Conservation (phyloP, 2,888 invertebrate genomes). For the Temnothorax ravouxi region DNA sequence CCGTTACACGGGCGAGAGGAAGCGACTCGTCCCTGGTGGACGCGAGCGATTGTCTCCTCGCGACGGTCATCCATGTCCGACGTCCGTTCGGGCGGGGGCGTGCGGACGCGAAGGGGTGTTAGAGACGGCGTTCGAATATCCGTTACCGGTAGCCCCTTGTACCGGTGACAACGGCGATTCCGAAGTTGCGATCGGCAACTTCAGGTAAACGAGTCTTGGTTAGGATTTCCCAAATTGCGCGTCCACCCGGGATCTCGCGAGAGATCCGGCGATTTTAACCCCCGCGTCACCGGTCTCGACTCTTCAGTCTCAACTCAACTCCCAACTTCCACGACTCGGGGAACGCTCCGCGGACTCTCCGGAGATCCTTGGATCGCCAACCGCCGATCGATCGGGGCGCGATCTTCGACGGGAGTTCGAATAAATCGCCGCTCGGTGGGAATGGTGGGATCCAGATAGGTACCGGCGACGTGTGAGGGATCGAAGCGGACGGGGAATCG, state of each 20-base stretch:
- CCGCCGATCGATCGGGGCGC: constrained; percentile 15
- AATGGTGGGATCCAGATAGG: neutral
- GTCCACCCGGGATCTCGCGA: neutral
- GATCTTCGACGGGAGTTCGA: constrained; percentile 2
- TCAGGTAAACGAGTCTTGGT: constrained; percentile 16
- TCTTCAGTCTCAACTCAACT: no score
- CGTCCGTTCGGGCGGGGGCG: neutral
- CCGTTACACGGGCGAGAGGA: neutral
- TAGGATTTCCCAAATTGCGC: neutral
- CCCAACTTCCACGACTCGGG: neutral
- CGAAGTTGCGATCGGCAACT: neutral
- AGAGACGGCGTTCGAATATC: neutral
- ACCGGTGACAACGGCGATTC: neutral
- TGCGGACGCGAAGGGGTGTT: neutral
- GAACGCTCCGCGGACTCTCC: no score
- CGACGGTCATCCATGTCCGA: neutral
- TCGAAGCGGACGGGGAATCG: constrained; percentile 1
- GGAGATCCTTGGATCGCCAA: neutral
- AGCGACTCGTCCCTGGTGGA: neutral
- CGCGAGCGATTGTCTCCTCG: neutral
- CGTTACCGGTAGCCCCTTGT: neutral
- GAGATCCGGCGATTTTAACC: neutral
- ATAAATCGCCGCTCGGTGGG: constrained; percentile 19
- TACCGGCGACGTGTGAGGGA: neutral
- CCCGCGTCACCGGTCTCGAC: neutral